A percentile compares a stretch with the other conserved stretches of the same genome.
phyloP scores from a whole-genome alignment of 2,888 invertebrate genomes.

The Rotaria magnacalcarata region DNA sequence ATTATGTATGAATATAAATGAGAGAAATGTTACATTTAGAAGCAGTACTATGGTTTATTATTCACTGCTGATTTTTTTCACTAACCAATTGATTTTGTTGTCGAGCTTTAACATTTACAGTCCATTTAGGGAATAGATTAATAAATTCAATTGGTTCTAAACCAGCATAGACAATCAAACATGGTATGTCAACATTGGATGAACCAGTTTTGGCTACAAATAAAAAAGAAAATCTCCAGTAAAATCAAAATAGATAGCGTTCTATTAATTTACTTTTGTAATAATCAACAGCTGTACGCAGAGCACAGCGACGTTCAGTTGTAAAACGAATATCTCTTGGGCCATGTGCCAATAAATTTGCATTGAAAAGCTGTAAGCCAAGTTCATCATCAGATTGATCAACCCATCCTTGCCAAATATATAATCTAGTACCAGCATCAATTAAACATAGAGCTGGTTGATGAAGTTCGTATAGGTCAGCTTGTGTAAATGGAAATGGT shows the following conservation, averaged over 20 bases:
- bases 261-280: constrained; percentile 64
- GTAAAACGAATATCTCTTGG: constrained; percentile 67
- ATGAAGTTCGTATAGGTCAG: constrained; percentile 70
- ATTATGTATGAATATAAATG: too few relatives aligned
- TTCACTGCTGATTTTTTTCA: background rate
- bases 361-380: background rate
- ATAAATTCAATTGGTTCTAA: constrained; percentile 78
- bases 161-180: constrained; percentile 72
- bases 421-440: constrained; percentile 70
- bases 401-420: constrained; percentile 88
- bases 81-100: constrained; percentile 74
- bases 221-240: background rate
- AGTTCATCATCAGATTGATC: background rate
- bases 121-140: constrained; percentile 80
- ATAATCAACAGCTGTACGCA: constrained; percentile 77
- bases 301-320: constrained; percentile 74
- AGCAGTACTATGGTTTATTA: too few relatives aligned
- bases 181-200: background rate
- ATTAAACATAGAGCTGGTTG: constrained; percentile 72
- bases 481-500: constrained; percentile 82
- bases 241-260: background rate
- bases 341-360: constrained; percentile 60
- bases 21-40: too few relatives aligned
- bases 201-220: constrained; percentile 17
- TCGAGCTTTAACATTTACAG: constrained; percentile 70